Conservation (phyloP, 1,140 invertebrate species). For the Thaumetopoea pityocampa region DNA sequence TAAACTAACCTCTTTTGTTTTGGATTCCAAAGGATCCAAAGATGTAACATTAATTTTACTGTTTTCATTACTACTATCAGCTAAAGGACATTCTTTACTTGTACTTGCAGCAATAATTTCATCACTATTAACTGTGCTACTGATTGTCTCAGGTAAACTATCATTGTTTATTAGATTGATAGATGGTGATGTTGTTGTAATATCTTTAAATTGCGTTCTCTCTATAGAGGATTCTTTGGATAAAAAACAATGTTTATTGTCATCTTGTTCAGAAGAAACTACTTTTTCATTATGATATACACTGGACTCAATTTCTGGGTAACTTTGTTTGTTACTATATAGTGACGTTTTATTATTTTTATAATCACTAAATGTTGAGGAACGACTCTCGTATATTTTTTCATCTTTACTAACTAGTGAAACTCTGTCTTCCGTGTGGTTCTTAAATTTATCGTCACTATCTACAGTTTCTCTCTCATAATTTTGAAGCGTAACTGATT, state of each 20-base stretch:
- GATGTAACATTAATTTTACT: conserved; percentile 48
- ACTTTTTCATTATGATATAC: too few relatives aligned
- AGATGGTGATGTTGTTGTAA: too few relatives aligned
- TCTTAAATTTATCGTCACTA: conserved; percentile 34
- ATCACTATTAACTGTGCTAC: conserved; percentile 40
- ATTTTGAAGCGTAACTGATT: conserved; percentile 22
- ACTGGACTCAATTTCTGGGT: neutral
- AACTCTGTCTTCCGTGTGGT: conserved; percentile 24
- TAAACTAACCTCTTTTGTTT: conserved; percentile 22
- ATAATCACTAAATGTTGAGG: conserved; percentile 29
- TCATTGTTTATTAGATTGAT: too few relatives aligned
- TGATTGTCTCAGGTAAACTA: too few relatives aligned
- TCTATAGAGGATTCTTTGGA: too few relatives aligned
- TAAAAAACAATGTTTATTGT: too few relatives aligned
- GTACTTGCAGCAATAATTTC: conserved; percentile 12
- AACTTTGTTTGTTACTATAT: neutral
- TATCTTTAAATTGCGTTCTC: too few relatives aligned
- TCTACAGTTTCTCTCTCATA: conserved; percentile 22
- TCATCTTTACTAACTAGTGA: conserved; percentile 25
- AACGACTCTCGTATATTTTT: conserved; percentile 31
- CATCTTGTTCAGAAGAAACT: too few relatives aligned
- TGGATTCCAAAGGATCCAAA: conserved; percentile 27
- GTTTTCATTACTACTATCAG: conserved; percentile 49
- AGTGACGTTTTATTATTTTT: conserved; percentile 21
- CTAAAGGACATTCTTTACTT: conserved; percentile 22